Evolutionary conservation across 2,888 invertebrate genomes (phyloP), one percentile per base, ranked within the genome.

Genomic region (Griposia aprilina): DNA sequence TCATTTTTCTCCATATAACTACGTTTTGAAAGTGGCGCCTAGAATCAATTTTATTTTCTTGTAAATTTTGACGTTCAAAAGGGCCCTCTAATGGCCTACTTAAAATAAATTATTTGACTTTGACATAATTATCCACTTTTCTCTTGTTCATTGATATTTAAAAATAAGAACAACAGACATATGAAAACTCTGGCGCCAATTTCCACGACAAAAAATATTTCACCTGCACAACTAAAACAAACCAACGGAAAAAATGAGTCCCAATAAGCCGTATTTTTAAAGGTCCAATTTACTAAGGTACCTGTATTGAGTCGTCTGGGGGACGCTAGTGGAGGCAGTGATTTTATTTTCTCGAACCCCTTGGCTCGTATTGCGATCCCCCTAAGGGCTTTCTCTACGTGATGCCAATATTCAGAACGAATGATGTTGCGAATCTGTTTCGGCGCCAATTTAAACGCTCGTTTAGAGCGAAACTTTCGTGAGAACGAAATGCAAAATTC

Each of bases 341-440:
- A 96, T 95, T 96, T 95, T 95, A 96, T 96, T 95, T 95, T 91
- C 93, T 90, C 89, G 82, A 91, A 87, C 91, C 91, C 90, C 92
- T 89, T 90, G 89, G 89, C 91, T 91, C 92, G 92, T 93, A 94
- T 94, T 93, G 93, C 94, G 91, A 94, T 93, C 92, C 91, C 95
- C 95, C 94, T 93, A 92, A 94, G 95, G 95, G 94, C 90, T 92
- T 90, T 91, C 91, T 91, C 93, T 95, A 95, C 96, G 96, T 95
- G 95, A 94, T 93, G 92, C 92, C 94, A 95, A 95, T 95, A 95
- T 96, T 95, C 94, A 93, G 93, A 95, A 95, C 94, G 95, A 94
- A 95, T 94, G 94, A 95, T 94, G 94, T 94, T 93, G 91, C 90
- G 93, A 95, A 95, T 95, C 95, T 94, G 95, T 94, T 95, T 93